Percentiles rank a stretch among this genome's conserved stretches.
phyloP scores from a whole-genome alignment of 1,140 invertebrate genomes.

The Nephila pilipes region DNA sequence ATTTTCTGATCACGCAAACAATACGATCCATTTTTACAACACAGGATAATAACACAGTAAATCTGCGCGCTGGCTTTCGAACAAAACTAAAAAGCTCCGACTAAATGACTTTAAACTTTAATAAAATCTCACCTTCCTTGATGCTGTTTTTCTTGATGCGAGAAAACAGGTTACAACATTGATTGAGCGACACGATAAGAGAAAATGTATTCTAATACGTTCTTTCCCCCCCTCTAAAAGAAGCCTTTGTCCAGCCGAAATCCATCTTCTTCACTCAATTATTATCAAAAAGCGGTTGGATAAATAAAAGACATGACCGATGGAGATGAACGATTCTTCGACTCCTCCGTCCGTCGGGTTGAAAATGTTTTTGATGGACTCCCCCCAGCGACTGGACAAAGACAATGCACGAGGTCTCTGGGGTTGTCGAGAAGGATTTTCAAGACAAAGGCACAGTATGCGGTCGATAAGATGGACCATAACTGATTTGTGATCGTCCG shows the following conservation, averaged over 20 bases:
- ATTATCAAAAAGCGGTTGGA: slow-evolving; percentile 13
- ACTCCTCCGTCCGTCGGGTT: neutral
- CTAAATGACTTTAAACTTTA: too few relatives aligned
- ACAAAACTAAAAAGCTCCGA: too few relatives aligned
- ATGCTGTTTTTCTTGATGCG: neutral
- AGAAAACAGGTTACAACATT: slow-evolving; percentile 8
- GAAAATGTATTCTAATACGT: neutral
- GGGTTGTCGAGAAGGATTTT: neutral
- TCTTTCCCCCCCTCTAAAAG: slow-evolving; percentile 7
- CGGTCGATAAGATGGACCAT: too few relatives aligned
- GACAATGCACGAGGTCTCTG: slow-evolving; percentile 1
- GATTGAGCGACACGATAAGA: neutral
- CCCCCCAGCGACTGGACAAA: neutral
- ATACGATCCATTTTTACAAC: too few relatives aligned
- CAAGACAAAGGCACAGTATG: neutral
- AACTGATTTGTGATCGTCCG: too few relatives aligned
- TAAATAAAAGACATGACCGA: slow-evolving; percentile 26
- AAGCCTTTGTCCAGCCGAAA: neutral
- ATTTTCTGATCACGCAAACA: too few relatives aligned
- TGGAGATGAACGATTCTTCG: neutral
- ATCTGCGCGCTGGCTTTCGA: too few relatives aligned
- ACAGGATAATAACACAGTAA: too few relatives aligned
- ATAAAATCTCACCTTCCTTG: neutral
- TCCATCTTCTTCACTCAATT: slow-evolving; percentile 16
- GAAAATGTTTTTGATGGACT: slow-evolving; percentile 10